Base-by-base conservation (phyloP, 2,113 vertebrate genomes). In the Willisornis vidua region DNA sequence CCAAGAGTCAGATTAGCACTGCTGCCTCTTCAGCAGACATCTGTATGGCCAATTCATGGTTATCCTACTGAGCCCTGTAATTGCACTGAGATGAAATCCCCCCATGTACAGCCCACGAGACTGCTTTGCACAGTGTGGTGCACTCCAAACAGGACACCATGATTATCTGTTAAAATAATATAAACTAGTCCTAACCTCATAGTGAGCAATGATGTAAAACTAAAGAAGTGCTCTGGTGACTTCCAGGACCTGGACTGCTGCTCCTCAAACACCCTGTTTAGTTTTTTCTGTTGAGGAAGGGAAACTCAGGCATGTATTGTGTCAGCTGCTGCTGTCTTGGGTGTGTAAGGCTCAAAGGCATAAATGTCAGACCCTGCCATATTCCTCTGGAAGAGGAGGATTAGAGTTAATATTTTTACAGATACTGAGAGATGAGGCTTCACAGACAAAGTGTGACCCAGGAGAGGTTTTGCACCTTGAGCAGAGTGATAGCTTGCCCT, bases 101-200 rank as follows among this genome's bases (percentile, higher is more conserved):
- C 12, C 39, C 1, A 0, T 1, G 12, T 41, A 19, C 29, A 67
- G 35, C n/a, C 46, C 0, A 0, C 0, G 3, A 62, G 52, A 59
- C 19, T 0, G 1, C 33, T 74, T 66, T 41, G 58, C 49, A 23
- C 16, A 19, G 45, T 14, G 4, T n/a, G 46, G 18, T 17, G 49
- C 65, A 7, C 48, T 78, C 57, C 57, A 29, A 62, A 51, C 12
- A 66, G 33, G 24, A 48, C 43, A 63, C 29, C 9, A 14, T 17
- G 20, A 8, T 48, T 41, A 28, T 37, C 46, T 67, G 24, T 20
- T 85, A 49, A 77, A 86, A 63, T n/a, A 67, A 52, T 3, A 57
- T 35, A 52, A 89, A 65, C 5, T 0, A 0, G 5, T 28, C 55
- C 26, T 54, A 46, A 48, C 13, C 70, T 66, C 79, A 25, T 11